Conservation (phyloP, 1,140 invertebrate genomes). For the Zaprionus vittiger region DNA sequence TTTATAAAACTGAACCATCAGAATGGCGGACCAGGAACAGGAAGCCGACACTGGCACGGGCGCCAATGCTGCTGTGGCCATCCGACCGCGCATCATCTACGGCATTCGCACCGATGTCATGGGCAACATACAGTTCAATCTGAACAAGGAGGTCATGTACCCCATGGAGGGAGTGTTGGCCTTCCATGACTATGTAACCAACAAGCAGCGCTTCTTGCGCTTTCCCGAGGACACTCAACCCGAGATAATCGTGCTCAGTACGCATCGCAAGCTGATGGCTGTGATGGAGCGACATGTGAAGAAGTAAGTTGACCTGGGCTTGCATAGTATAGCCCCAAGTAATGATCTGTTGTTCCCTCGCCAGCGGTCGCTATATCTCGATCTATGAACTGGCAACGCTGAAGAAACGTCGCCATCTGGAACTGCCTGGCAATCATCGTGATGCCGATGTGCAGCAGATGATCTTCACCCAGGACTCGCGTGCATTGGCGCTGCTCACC, state of each 20-base stretch:
- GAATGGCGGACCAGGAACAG: conserved; percentile 56
- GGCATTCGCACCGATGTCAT: conserved; percentile 86
- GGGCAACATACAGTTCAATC: conserved; percentile 87
- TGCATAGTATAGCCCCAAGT: too few relatives aligned
- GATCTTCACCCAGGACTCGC: conserved; percentile 90
- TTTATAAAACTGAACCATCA: conserved; percentile 32
- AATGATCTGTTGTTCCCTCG: neutral
- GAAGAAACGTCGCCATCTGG: conserved; percentile 86
- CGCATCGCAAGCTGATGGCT: conserved; percentile 75
- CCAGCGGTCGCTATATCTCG: conserved; percentile 68
- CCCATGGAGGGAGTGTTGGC: conserved; percentile 87
- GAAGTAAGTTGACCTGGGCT: conserved; percentile 49
- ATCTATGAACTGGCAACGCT: conserved; percentile 87
- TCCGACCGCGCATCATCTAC: conserved; percentile 86
- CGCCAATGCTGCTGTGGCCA: conserved; percentile 48
- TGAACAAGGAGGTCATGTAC: conserved; percentile 87
- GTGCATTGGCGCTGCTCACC: conserved; percentile 89
- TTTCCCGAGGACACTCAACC: conserved; percentile 73
- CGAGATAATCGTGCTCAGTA: conserved; percentile 71
- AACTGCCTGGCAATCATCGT: conserved; percentile 85
- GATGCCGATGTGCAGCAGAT: conserved; percentile 87
- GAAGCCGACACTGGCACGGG: neutral
- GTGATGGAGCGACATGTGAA: conserved; percentile 67
- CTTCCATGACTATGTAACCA: conserved; percentile 86
- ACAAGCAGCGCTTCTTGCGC: conserved; percentile 85